Evolutionary conservation across 2,113 vertebrate genomes (phyloP), one percentile per base, ranked within the genome.

Genomic region (Phalacrocorax brasilianus): DNA sequence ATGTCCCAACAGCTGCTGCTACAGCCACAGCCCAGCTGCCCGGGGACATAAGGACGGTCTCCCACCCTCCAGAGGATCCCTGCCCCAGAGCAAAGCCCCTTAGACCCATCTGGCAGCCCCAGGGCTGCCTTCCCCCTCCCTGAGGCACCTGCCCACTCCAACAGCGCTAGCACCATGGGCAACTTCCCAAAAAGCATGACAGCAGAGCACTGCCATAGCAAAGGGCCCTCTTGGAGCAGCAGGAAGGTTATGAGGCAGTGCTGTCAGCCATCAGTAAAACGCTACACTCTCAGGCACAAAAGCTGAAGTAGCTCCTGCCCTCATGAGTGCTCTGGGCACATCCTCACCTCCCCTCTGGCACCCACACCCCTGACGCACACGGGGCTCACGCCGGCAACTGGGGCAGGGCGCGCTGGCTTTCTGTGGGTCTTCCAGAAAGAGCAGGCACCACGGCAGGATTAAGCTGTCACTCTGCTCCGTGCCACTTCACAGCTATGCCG

Each of bases 41-140:
- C 62, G 38, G 0, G 1, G 17, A 47, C 17, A 40, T 8, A 7
- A 16, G 30, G 11, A 83, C 3, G 1, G 0, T 24, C 49, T 77
- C 58, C 32, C 4, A 22, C 6, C 27, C 47, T 12, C 4, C 0
- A 10, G 16, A 71, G 30, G 30, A 66, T 38, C 30, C 24, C 47
- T 44, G 44, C 9, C 53, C 24, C 28, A 20, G 1, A 35, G 47
- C 27, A 61, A 73, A 77, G 27, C 7, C 28, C 8, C 40, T 16
- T 12, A 68, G 12, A 45, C 6, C 24, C 32, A 50, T 11, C 21
- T 0, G 4, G 27, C 49, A 24, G 49, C 47, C 21, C 47, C 21
- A 22, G 11, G 47, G 8, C 14, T 14, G 14, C 24, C 50, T 52
- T 52, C 26, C 50, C 50, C 24, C 8, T 11, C 30, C 32, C 24